Evolutionary conservation across 1,140 invertebrate genomes (phyloP).

Genomic region (Acromyrmex heyeri): DNA sequence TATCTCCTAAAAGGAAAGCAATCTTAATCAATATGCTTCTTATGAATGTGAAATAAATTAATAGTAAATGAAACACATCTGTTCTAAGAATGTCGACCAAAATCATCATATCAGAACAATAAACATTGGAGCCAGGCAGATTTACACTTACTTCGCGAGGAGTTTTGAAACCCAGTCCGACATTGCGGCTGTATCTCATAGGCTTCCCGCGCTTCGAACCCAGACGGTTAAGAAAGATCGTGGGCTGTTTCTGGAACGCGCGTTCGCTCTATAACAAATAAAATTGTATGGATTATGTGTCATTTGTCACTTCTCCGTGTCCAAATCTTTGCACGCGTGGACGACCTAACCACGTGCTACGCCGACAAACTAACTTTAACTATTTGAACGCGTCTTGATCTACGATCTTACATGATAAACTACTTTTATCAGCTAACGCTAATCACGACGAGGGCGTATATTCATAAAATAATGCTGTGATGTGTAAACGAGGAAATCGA

Average conservation of each 20-base stretch:
- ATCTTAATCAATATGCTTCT: too few relatives aligned
- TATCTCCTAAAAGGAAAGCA: too few relatives aligned
- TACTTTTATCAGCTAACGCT: not conserved
- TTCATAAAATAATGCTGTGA: conserved; percentile 27
- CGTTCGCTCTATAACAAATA: conserved; percentile 91
- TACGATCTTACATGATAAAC: not conserved
- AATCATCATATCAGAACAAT: not conserved
- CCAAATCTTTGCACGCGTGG: not conserved
- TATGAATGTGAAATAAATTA: conserved; percentile 3
- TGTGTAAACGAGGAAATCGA: conserved; percentile 24
- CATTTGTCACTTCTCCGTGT: not conserved
- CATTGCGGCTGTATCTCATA: conserved; percentile 95
- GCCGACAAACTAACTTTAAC: not conserved
- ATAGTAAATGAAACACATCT: not conserved
- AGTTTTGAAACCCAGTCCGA: conserved; percentile 99
- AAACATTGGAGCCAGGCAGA: not conserved
- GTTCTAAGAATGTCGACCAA: not conserved
- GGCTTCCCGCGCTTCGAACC: conserved; percentile 91
- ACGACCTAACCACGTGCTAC: conserved; percentile 52
- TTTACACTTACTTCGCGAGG: conserved; percentile 94
- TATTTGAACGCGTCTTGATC: not conserved
- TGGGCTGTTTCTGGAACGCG: conserved; percentile 98
- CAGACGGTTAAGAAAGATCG: conserved; percentile 96
- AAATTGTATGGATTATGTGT: not conserved
- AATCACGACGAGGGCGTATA: not conserved